These are phyloP conservation scores for Phortica okadai DNA, from an alignment of 2,888 invertebrate genomes.

Conservation along the genomic window DNA sequence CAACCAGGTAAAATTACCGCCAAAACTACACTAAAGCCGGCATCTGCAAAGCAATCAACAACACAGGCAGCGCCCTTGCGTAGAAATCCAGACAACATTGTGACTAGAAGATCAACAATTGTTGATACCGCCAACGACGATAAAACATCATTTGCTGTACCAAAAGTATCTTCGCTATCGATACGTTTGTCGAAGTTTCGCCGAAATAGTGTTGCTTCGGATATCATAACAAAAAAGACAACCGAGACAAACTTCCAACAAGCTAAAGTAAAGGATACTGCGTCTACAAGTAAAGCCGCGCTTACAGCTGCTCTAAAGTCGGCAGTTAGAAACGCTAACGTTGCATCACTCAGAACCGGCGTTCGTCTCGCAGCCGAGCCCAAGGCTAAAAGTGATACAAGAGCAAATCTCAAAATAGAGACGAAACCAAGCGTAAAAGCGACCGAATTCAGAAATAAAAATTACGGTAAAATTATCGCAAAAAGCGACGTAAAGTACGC, in stretches of 20 bases:
- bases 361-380: background rate
- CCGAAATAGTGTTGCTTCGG: background rate
- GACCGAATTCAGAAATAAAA: too few relatives aligned
- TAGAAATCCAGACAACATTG: conserved; percentile 47
- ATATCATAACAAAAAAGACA: too few relatives aligned
- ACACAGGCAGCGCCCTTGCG: background rate
- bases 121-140: too few relatives aligned
- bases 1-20: background rate
- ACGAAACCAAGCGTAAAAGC: too few relatives aligned
- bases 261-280: too few relatives aligned
- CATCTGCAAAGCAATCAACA: conserved; percentile 9
- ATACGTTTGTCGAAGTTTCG: background rate
- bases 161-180: background rate
- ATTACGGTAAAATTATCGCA: too few relatives aligned
- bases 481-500: background rate
- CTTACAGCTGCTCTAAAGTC: too few relatives aligned
- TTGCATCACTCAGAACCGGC: background rate
- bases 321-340: background rate
- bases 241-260: too few relatives aligned
- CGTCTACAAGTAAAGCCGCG: too few relatives aligned
- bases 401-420: background rate
- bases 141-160: background rate
- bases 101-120: conserved; percentile 48
- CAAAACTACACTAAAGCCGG: background rate
- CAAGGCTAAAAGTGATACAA: background rate